Evolutionary conservation across 2,113 vertebrate species (phyloP).

Genomic region (Calcarius ornatus): DNA sequence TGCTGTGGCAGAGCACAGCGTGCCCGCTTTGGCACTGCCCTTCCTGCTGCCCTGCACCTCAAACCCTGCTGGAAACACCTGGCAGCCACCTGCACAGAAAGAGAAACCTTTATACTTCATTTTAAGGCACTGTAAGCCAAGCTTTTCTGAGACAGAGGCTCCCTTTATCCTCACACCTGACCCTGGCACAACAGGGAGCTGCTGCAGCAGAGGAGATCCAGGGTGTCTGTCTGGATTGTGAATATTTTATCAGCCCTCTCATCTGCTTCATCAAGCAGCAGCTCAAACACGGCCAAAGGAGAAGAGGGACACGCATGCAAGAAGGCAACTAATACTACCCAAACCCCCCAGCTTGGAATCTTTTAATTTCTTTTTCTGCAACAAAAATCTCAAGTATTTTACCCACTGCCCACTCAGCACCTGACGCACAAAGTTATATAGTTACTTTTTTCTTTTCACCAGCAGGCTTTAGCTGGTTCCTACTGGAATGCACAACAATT

Average conservation of each 20-base stretch:
- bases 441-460: neutral
- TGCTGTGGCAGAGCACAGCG: fast-evolving
- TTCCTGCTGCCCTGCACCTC: neutral
- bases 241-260: neutral
- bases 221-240: neutral
- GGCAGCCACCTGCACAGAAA: neutral
- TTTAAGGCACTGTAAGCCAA: neutral
- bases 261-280: neutral
- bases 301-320: neutral
- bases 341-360: neutral
- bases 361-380: neutral
- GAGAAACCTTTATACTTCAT: too few species aligned
- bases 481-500: neutral
- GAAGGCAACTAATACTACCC: neutral
- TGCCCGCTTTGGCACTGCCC: neutral
- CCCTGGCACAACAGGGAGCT: neutral
- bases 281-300: neutral
- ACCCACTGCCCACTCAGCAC: neutral
- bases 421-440: neutral
- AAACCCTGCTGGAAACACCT: neutral
- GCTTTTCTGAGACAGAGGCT: neutral
- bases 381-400: conserved; percentile 25
- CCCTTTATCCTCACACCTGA: neutral
- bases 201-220: neutral
- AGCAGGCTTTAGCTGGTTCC: neutral